Base-by-base conservation (phyloP, 2,888 invertebrate genomes). In the Aelia acuminata region DNA sequence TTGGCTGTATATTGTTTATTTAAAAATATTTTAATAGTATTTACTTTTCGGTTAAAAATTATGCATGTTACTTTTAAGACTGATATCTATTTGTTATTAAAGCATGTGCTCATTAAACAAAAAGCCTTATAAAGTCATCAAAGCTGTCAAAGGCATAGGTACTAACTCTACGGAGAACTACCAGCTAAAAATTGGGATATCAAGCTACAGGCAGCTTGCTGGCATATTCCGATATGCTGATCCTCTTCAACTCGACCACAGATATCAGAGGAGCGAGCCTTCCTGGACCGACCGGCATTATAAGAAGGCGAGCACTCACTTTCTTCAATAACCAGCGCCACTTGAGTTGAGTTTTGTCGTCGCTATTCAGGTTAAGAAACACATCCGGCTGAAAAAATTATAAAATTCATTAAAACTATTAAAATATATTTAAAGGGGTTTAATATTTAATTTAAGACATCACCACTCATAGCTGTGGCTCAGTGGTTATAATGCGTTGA, bases 271-370 rank as follows among this genome's bases (percentile, higher is more conserved):
- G 92, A 50, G 88, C 90, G 31, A 91, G 90, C 35, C 91, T 88
- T 26, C 89, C 88, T 22, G 87, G 87, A 26, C 89, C 91, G 35
- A 91, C 89, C 84, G 92, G 91, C 70, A 92, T 90, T 20, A 93
- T 91, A 53, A 92, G 93, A 18, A 95, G 91, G 89, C 94, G 94
- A 1, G 94, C 93, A 87, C 93, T 93, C 91, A 95, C 95, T 89
- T 95, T 94, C 91, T 95, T 95, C 90, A 96, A 92, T 10, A 96
- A 93, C 87, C 94, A 93, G 88, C 93, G 93, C 95, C 96, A 96
- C 91, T 95, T 95, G 0, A 95, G 90, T 0, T 92, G 91, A 8
- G 93, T 93, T 90, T 94, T 94, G 53, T 94, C 93, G 4, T 94
- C 93, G 0, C 93, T 91, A 0, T 93, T 91, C 92, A 95, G 93